Evolutionary conservation across 2,113 vertebrate genomes (phyloP), one percentile per base, ranked within the genome.

Genomic region (Prinia subflava): DNA sequence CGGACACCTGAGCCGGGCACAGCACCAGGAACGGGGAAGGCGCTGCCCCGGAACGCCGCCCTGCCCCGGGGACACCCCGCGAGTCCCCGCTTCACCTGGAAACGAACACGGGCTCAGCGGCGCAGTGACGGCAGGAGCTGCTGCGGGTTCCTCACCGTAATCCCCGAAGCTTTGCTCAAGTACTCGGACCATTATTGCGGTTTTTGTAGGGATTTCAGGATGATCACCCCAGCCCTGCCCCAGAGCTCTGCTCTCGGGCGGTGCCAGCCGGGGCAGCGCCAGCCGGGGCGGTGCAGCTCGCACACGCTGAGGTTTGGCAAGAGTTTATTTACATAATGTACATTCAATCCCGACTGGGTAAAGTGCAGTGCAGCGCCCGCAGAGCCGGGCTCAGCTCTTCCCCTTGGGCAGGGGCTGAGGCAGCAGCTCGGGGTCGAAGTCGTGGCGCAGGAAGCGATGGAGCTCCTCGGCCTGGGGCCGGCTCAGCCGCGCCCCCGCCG

Each of bases 51-150:
- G 47, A 8, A 17, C 69, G 15, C 10, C 24, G 39, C 12, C 15
- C 19, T 20, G 60, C 30, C 16, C 68, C 13, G 44, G 42, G 30
- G 15, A 3, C 24, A 2, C 4, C 3, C 0, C 50, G 35, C 24
- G 4, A 2, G 14, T n/a, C 49, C 65, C 65, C 2, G 5, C 2
- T 1, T 1, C 3, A 1, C 20, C 16, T 3, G 71, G 31, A 6
- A 30, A 13, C 14, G 9, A 39, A 3, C 20, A 20, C 39, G 18
- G 30, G 25, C 42, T 35, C 41, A 0, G 8, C 0, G 42, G 0
- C 7, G n/a, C 59, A 11, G 21, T 0, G 31, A 6, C 0, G 47
- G 55, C 67, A 53, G 67, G 12, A 52, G 56, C 81, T 37, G 57
- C 68, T 5, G 17, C 3, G 24, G 15, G 7, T 6, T 15, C 42